A percentile compares a stretch with the other conserved stretches of the same genome.
These are phyloP conservation scores for Rafetus swinhoei DNA, from an alignment of 2,113 vertebrate genomes.

Conservation along the genomic window DNA sequence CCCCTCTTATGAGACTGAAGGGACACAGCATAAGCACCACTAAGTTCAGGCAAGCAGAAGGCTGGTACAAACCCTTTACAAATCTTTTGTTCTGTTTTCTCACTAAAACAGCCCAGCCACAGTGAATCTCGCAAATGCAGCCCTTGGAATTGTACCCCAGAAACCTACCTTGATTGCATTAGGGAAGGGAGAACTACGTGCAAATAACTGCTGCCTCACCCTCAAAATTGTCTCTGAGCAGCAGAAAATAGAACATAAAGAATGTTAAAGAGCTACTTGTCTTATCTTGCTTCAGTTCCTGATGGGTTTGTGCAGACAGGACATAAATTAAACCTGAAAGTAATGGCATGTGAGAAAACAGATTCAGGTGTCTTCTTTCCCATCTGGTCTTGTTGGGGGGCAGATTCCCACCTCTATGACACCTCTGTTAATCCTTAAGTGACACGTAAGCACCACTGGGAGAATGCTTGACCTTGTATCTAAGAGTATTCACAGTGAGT, in stretches of 20 bases:
- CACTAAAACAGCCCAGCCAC: neutral
- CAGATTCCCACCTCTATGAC: neutral
- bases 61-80: neutral
- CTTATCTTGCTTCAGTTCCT: conserved; percentile 48
- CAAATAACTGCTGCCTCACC: neutral
- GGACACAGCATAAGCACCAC: neutral
- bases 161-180: neutral
- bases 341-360: neutral
- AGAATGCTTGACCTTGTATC: neutral
- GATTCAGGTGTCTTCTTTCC: neutral
- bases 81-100: neutral
- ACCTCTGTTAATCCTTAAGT: neutral
- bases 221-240: conserved; percentile 53
- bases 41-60: neutral
- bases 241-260: conserved; percentile 48
- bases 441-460: rapidly evolving
- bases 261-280: conserved; percentile 54
- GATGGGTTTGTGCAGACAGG: conserved; percentile 24
- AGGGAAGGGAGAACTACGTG: neutral
- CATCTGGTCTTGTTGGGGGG: neutral
- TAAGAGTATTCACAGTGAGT: neutral
- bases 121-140: neutral
- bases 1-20: neutral
- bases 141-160: neutral
- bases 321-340: conserved; percentile 37